These are phyloP conservation scores for Solenopsis fugax DNA, from an alignment of 1,140 invertebrate species.

Conservation along the genomic window DNA sequence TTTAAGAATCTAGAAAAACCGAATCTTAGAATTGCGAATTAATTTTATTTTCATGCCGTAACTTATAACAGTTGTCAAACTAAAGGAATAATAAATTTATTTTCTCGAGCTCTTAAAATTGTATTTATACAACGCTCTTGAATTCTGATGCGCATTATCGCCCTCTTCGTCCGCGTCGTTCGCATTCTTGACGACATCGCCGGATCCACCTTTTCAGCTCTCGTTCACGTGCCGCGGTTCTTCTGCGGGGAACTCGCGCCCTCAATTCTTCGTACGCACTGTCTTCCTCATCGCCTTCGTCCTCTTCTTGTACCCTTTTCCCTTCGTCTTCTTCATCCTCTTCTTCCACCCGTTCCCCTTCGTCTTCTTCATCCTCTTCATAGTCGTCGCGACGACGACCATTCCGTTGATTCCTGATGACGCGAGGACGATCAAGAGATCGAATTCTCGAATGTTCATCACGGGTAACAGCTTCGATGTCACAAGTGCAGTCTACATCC, in stretches of 20 bases:
- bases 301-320: background rate
- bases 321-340: background rate
- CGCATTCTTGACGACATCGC: constrained; percentile 68
- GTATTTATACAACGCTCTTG: background rate
- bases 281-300: constrained; percentile 13
- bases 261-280: constrained; percentile 4
- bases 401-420: background rate
- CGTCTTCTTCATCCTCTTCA: background rate
- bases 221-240: background rate
- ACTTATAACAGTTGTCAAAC: background rate
- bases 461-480: background rate
- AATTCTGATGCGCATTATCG: background rate
- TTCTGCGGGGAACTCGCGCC: background rate
- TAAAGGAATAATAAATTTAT: background rate
- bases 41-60: background rate
- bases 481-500: constrained; percentile 12
- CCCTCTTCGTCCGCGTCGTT: constrained; percentile 7
- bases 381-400: background rate
- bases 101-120: background rate
- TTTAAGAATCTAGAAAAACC: background rate
- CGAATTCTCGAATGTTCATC: background rate
- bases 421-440: background rate
- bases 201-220: constrained; percentile 74
- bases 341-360: background rate
- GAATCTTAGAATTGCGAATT: background rate